Conservation (phyloP, 2,888 invertebrate genomes). For the Drosophila borealis region DNA sequence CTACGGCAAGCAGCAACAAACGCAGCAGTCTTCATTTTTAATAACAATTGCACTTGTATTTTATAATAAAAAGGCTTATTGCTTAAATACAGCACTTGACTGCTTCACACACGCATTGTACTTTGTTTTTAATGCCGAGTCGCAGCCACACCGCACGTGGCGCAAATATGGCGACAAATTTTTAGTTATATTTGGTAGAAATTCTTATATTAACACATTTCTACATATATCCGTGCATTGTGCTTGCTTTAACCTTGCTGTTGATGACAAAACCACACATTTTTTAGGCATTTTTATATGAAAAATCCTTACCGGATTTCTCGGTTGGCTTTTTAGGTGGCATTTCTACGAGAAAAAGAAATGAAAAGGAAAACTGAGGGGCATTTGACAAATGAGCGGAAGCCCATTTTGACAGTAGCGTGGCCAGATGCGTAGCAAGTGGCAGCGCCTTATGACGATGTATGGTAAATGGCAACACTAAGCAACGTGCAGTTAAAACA, state of each 20-base stretch:
- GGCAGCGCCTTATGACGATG: conserved; percentile 6
- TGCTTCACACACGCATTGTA: conserved; percentile 8
- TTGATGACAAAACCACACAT: conserved; percentile 44
- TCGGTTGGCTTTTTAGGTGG: conserved; percentile 95
- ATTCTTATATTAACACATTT: conserved; percentile 32
- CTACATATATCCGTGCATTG: conserved; percentile 9
- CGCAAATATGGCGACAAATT: conserved; percentile 42
- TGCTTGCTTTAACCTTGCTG: conserved; percentile 32
- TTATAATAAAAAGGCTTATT: not conserved
- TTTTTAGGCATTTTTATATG: conserved; percentile 67
- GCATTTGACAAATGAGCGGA: conserved; percentile 71
- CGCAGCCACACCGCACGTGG: conserved; percentile 68
- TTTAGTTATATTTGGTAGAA: conserved; percentile 37
- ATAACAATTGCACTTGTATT: conserved; percentile 8
- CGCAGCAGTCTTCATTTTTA: not conserved
- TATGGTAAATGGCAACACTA: conserved; percentile 34
- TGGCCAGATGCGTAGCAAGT: conserved; percentile 43
- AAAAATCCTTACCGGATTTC: conserved; percentile 90
- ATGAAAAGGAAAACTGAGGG: conserved; percentile 82
- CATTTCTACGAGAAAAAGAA: conserved; percentile 88
- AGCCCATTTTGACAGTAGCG: conserved; percentile 56
- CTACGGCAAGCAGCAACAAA: conserved; percentile 16
- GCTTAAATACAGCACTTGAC: not conserved
- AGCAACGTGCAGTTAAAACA: not conserved
- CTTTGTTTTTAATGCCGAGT: conserved; percentile 21